Conservation (phyloP, 2,113 vertebrate genomes). For the Pluvialis apricaria region DNA sequence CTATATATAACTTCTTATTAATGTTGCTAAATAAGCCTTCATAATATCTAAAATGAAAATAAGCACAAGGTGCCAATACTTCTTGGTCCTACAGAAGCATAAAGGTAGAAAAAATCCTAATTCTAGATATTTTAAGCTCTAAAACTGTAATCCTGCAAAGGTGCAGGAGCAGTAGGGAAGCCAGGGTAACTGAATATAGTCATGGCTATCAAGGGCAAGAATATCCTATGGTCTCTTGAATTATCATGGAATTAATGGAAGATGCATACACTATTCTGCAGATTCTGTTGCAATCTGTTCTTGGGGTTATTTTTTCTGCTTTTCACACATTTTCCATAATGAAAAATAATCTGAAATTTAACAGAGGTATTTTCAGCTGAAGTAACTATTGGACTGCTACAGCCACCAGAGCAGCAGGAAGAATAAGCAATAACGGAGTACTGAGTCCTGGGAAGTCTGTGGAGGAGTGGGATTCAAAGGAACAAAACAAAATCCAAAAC, state of each 20-base stretch:
- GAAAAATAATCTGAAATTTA: background rate
- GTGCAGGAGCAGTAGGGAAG: background rate
- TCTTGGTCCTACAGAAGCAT: background rate
- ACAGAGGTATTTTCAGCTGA: background rate
- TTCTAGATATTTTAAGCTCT: background rate
- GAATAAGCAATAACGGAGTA: background rate
- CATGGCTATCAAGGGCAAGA: background rate
- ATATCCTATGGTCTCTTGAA: background rate
- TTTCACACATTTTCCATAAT: background rate
- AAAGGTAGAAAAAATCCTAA: background rate
- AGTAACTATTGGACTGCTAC: background rate
- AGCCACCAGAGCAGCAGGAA: background rate
- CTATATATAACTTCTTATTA: background rate
- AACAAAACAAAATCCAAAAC: background rate
- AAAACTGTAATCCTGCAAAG: background rate
- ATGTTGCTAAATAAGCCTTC: background rate
- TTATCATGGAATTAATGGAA: background rate
- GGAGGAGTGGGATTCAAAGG: background rate
- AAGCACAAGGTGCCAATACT: background rate
- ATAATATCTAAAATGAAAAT: background rate
- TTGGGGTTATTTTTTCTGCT: fast-evolving
- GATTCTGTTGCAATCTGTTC: background rate
- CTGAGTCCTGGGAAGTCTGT: background rate
- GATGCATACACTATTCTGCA: background rate
- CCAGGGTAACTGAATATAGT: background rate